These are phyloP conservation scores for Prenolepis imparis DNA, from an alignment of 2,888 invertebrate genomes.

Conservation along the genomic window DNA sequence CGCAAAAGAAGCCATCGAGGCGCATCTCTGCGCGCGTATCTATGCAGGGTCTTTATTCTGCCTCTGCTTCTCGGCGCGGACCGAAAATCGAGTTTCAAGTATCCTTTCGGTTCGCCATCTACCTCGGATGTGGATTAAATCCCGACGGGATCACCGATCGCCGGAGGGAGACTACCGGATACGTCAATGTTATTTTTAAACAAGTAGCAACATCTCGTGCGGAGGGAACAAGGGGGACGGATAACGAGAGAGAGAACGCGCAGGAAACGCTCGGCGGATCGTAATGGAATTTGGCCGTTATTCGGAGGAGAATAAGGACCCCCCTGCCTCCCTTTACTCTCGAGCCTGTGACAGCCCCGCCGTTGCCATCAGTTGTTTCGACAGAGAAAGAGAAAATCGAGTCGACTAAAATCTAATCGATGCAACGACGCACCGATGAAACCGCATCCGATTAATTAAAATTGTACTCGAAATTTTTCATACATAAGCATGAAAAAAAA, in stretches of 20 bases:
- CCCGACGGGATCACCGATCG: constrained; percentile 56
- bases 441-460: constrained; percentile 27
- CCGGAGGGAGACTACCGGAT: constrained; percentile 36
- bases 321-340: background rate
- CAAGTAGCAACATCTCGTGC: constrained; percentile 49
- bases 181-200: constrained; percentile 74
- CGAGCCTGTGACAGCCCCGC: background rate
- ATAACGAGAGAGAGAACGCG: constrained; percentile 43
- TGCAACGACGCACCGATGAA: background rate
- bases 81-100: constrained; percentile 73
- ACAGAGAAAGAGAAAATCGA: background rate
- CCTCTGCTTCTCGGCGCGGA: constrained; percentile 22
- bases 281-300: constrained; percentile 43
- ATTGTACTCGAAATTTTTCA: constrained; percentile 41
- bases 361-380: constrained; percentile 5
- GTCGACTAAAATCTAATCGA: constrained; percentile 24
- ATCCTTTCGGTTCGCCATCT: constrained; percentile 24
- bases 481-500: background rate
- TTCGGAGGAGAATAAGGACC: constrained; percentile 40
- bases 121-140: constrained; percentile 73
- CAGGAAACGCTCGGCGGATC: constrained; percentile 32
- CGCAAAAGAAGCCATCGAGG: constrained; percentile 50
- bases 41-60: constrained; percentile 52
- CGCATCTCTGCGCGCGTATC: constrained; percentile 32
- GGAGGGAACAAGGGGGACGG: background rate